These are phyloP conservation scores for Hippocampus barbouri DNA, from an alignment of 2,113 vertebrate species.

Conservation along the genomic window DNA sequence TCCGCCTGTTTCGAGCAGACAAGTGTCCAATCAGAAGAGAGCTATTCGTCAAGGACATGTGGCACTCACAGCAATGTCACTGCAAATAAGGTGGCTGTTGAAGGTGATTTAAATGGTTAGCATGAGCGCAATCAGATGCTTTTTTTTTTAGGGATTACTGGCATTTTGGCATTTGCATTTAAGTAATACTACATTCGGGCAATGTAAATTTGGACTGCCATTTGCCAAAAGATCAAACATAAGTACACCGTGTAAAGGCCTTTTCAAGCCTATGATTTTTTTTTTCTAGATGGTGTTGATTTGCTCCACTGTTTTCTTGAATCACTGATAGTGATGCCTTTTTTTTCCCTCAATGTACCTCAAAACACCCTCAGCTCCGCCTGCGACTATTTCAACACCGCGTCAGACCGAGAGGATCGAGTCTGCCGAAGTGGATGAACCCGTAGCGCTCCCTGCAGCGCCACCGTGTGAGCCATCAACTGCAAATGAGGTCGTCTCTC, in stretches of 20 bases:
- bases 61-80: conserved; percentile 66
- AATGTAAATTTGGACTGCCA: conserved; percentile 26
- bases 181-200: conserved; percentile 29
- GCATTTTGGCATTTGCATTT: conserved; percentile 39
- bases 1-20: conserved; percentile 26
- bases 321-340: conserved; percentile 59
- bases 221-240: neutral
- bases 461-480: conserved; percentile 62
- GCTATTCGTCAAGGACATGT: conserved; percentile 56
- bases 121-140: conserved; percentile 53
- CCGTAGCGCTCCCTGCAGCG: conserved; percentile 48
- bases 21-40: conserved; percentile 50
- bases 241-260: neutral
- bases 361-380: conserved; percentile 68
- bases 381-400: conserved; percentile 60
- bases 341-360: conserved; percentile 69
- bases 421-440: conserved; percentile 57
- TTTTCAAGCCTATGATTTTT: neutral
- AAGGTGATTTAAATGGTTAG: conserved; percentile 78
- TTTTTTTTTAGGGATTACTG: conserved; percentile 26
- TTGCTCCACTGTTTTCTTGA: conserved; percentile 33
- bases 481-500: conserved; percentile 52
- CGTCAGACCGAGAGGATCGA: conserved; percentile 61
- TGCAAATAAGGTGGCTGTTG: conserved; percentile 76
- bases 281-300: conserved; percentile 34